Evolutionary conservation across 2,888 invertebrate genomes (phyloP).

Genomic region (Latrodectus hesperus): DNA sequence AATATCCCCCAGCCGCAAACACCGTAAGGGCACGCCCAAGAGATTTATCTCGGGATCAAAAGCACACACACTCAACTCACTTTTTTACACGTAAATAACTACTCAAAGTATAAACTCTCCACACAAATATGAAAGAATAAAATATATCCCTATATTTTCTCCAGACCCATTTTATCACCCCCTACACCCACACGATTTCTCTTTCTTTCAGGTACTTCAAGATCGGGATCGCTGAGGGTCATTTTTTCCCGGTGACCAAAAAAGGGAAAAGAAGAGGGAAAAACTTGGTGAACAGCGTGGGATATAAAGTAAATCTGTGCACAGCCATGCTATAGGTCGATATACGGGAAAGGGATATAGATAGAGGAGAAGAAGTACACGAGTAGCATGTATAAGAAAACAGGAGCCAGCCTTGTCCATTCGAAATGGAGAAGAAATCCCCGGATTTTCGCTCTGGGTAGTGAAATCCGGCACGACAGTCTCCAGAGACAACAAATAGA

Average conservation of each 20-base stretch:
- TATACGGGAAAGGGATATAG: slow-evolving; percentile 11
- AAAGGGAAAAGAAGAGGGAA: not conserved
- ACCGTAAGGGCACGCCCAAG: slow-evolving; percentile 7
- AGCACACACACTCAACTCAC: slow-evolving; percentile 33
- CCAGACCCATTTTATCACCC: slow-evolving; percentile 7
- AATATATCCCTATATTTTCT: slow-evolving; percentile 11
- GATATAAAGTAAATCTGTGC: slow-evolving; percentile 25
- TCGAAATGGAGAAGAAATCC: slow-evolving; percentile 31
- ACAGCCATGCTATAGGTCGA: slow-evolving; percentile 19
- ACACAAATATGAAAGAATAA: slow-evolving; percentile 23
- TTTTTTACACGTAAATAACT: slow-evolving; percentile 51
- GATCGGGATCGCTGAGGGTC: slow-evolving; percentile 25
- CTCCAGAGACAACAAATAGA: slow-evolving; percentile 44
- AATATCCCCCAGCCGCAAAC: not conserved
- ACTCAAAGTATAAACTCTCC: slow-evolving; percentile 10
- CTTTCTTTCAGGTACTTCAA: slow-evolving; percentile 28
- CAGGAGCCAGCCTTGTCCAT: slow-evolving; percentile 38
- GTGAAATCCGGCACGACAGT: slow-evolving; percentile 17
- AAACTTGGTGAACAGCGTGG: slow-evolving; percentile 9
- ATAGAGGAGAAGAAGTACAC: slow-evolving; percentile 36
- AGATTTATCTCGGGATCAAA: slow-evolving; percentile 48
- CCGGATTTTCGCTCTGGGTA: slow-evolving; percentile 42
- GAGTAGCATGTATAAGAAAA: slow-evolving; percentile 52
- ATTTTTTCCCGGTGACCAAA: slow-evolving; percentile 42
- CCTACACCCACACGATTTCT: slow-evolving; percentile 4